A percentile compares a stretch with the other conserved stretches of the same genome.
phyloP scores from a whole-genome alignment of 2,113 vertebrate species.

The Phyllostomus discolor region DNA sequence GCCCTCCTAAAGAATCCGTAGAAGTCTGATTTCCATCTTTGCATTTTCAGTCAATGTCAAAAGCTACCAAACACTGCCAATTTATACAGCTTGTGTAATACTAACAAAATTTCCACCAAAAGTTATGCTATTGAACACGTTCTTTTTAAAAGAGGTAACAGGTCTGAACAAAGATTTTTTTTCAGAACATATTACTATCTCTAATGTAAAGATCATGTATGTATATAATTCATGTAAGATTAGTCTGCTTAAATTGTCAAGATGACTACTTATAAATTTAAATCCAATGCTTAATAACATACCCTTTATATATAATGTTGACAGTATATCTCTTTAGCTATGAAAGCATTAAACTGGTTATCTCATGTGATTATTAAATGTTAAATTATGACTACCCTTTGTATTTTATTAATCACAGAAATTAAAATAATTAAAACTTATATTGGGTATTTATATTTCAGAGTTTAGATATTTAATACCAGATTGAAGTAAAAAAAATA shows the following conservation, averaged over 20 bases:
- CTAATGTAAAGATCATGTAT: not conserved
- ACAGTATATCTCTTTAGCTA: not conserved
- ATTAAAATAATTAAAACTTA: not conserved
- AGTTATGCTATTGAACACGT: not conserved
- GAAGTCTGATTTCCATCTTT: conserved; percentile 11
- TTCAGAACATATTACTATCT: not conserved
- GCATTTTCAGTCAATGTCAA: not conserved
- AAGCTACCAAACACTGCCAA: not conserved
- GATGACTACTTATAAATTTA: not conserved
- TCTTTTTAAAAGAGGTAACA: not conserved
- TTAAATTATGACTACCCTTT: not conserved
- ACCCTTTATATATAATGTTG: not conserved
- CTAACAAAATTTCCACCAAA: not conserved
- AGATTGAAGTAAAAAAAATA: not conserved
- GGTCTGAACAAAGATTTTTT: conserved; percentile 1
- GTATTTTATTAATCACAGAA: not conserved
- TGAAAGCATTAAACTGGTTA: not conserved
- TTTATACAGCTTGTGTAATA: not conserved
- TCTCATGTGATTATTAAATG: not conserved
- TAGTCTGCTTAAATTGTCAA: not conserved
- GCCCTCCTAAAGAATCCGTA: not conserved
- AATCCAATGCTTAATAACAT: not conserved
- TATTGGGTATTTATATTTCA: not conserved
- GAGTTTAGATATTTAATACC: not conserved
- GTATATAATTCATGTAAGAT: not conserved